phyloP scores from a whole-genome alignment of 53 echinoderm and acorn worm genomes.

The Arbacia lixula region DNA sequence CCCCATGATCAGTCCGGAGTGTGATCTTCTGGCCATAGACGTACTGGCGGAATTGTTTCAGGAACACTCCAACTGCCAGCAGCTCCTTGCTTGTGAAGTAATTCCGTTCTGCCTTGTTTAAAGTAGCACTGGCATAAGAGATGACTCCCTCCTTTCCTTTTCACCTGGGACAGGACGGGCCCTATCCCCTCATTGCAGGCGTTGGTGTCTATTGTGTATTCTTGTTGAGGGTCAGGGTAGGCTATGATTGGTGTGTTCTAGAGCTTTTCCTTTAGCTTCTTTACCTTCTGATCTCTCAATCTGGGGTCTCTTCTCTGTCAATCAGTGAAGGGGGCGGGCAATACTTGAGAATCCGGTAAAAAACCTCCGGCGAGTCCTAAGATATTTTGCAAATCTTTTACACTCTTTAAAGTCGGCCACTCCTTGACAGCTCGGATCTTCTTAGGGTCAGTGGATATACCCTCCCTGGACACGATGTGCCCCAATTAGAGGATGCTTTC shows the following conservation, averaged over 20 bases:
- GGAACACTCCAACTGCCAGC: slow-evolving; percentile 44
- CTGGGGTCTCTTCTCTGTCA: slow-evolving; percentile 34
- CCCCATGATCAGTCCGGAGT: slow-evolving; percentile 42
- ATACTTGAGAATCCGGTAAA: slow-evolving; percentile 40
- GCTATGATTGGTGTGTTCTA: slow-evolving; percentile 38
- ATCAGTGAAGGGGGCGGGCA: slow-evolving; percentile 54
- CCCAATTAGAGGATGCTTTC: slow-evolving; percentile 29
- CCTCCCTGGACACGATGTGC: slow-evolving; percentile 27
- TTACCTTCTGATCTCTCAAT: slow-evolving; percentile 46
- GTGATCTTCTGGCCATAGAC: slow-evolving; percentile 44
- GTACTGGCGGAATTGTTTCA: slow-evolving; percentile 47
- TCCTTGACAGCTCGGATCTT: slow-evolving; percentile 29
- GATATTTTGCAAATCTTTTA: slow-evolving; percentile 17
- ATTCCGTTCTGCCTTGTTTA: slow-evolving; percentile 47
- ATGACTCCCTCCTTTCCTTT: slow-evolving; percentile 43
- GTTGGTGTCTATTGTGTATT: slow-evolving; percentile 49
- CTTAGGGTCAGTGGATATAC: slow-evolving; percentile 27
- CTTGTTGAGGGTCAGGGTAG: slow-evolving; percentile 28
- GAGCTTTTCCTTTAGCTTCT: not conserved
- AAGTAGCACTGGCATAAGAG: slow-evolving; percentile 35
- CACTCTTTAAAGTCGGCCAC: slow-evolving; percentile 20
- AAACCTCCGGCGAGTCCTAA: slow-evolving; percentile 39
- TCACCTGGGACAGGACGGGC: slow-evolving; percentile 42
- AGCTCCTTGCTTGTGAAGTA: slow-evolving; percentile 48
- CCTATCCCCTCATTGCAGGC: slow-evolving; percentile 57